Evolutionary conservation across 2,797 vertebrate species (phyloP), one percentile per base, ranked within the genome.

Genomic region (Galago senegalensis): DNA sequence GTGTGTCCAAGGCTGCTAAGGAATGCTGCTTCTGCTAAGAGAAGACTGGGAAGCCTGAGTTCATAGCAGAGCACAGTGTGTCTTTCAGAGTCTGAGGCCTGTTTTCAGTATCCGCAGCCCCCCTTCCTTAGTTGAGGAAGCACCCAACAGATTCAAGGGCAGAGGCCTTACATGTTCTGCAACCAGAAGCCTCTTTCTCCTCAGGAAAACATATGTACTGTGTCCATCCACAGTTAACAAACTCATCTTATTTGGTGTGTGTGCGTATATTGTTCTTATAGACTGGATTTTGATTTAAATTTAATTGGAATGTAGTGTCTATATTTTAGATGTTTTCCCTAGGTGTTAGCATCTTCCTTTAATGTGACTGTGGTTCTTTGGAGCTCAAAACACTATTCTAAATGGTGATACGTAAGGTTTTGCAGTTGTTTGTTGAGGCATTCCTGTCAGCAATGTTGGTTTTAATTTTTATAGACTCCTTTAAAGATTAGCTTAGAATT

Each of bases 401-500:
- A 37, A 31, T 73, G 46, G 29, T 90, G 27, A n/a, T 31, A 40
- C 3, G 2, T 14, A 46, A 75, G 5, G 2, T 82, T 77, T 92
- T 80, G 11, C 37, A 18, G 14, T 69, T 40, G 16, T 69, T 65
- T 79, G 17, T 93, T 20, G 43, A 91, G 43, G 20, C 34, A 46
- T 63, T 83, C 11, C 53, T 29, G 27, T 67, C 65, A 84, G 34
- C 12, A 73, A 27, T 46, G 16, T 70, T 13, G 84, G 21, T 65
- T 72, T 86, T 40, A 60, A 7, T 90, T 20, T 95, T 70, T 12
- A 23, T 25, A 72, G 53, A 77, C 25, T 69, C 29, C 56, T 85
- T 72, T 72, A 76, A 76, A 91, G 14, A 65, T 63, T 70, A 70
- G 43, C 58, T 85, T 89, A 77, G 58, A 92, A 20, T 60, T 89